phyloP scores from a whole-genome alignment of 2,888 invertebrate genomes.

The Zaprionus obscuricornis region DNA sequence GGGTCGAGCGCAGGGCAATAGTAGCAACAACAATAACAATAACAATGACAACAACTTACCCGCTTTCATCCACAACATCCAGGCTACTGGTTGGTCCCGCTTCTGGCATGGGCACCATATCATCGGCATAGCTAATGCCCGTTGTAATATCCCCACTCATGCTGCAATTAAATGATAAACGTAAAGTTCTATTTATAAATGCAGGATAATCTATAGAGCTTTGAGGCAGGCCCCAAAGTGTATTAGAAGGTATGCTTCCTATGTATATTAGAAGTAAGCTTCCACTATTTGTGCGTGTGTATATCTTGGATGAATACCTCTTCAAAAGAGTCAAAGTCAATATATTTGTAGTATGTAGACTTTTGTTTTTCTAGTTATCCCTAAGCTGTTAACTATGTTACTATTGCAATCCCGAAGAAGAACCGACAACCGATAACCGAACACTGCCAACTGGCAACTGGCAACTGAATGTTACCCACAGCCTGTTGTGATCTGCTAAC shows the following conservation, averaged over 20 bases:
- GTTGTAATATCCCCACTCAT: constrained; percentile 63
- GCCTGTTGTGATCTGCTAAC: constrained; percentile 17
- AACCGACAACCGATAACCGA: constrained; percentile 41
- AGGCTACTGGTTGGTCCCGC: constrained; percentile 22
- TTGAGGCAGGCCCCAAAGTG: constrained; percentile 36
- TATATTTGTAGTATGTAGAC: no score
- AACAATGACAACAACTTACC: constrained; percentile 64
- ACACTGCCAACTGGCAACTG: constrained; percentile 40
- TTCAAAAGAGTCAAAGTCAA: no score
- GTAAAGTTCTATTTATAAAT: no score
- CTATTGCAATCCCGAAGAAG: background rate
- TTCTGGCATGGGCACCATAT: constrained; percentile 20
- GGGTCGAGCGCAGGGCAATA: constrained; percentile 44
- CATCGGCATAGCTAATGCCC: constrained; percentile 31
- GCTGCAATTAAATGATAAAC: constrained; percentile 35
- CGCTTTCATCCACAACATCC: constrained; percentile 57
- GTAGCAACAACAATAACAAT: constrained; percentile 10
- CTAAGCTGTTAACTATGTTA: no score
- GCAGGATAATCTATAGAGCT: no score
- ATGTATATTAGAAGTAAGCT: no score
- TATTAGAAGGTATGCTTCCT: no score
- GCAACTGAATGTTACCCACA: constrained; percentile 17
- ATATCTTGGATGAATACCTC: no score
- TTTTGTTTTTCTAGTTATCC: no score
- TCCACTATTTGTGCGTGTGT: no score